Evolutionary conservation across 2,797 vertebrate species (phyloP), one percentile per base, ranked within the genome.

Genomic region (Aulostomus chinensis): DNA sequence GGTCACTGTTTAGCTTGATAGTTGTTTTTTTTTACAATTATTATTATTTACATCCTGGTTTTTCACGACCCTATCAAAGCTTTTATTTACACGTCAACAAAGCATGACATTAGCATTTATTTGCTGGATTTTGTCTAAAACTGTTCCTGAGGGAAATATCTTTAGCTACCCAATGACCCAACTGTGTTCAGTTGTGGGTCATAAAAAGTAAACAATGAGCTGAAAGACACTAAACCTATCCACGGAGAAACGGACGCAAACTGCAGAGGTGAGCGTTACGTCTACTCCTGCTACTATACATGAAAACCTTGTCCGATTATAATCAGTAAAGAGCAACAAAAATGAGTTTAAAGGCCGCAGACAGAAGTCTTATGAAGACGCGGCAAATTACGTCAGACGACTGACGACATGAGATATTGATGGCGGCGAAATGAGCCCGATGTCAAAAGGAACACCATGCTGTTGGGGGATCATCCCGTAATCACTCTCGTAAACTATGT

Each of bases 381-480:
- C 9, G 20, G 34, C 6, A 6, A 48, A 61, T 48, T 41, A 29
- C 29, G 46, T 13, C 15, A 54, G 36, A 58, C 13, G 24, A 16
- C 20, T 1, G 39, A 54, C 31, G 42, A 69, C 42, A 61, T 74
- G 47, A 68, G 59, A 64, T 63, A 53, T 48, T 74, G 76, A 69
- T 61, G 46, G 53, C 71, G 47, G 58, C 40, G 53, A 67, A 66
- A 64, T 50, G 65, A 46, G 34, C 37, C 37, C 24, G 34, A 22
- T 56, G 62, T 68, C 59, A 59, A 68, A 57, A 78, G 30, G 25
- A 60, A 40, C 63, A 39, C 3, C 8, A 5, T 56, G 51, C 8
- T 10, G 6, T n/a, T 15, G 15, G 43, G n/a, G 58, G 12, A 28
- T 31, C 10, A 14, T 30, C 36, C 56, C 33, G 28, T 5, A 52